Evolutionary conservation across 1,140 invertebrate species (phyloP).

Genomic region (Eriocheir sinensis): DNA sequence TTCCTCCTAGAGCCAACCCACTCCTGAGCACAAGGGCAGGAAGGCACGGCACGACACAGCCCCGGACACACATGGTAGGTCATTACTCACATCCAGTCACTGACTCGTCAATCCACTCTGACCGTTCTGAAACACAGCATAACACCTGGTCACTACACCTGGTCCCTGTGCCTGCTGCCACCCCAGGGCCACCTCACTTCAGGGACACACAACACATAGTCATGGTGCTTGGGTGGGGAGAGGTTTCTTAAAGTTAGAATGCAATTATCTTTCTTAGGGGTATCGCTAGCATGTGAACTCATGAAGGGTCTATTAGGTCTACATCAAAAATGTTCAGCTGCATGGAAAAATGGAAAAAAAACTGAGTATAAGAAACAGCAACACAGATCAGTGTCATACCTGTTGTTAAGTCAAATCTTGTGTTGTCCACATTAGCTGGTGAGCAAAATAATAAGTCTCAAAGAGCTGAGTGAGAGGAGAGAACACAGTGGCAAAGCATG

Average conservation of each 20-base stretch:
- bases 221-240: background rate
- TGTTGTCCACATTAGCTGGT: background rate
- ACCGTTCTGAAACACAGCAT: slow-evolving; percentile 73
- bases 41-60: background rate
- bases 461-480: background rate
- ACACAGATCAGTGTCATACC: background rate
- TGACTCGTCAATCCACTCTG: slow-evolving; percentile 76
- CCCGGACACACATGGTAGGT: slow-evolving; percentile 29
- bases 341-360: background rate
- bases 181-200: background rate
- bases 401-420: background rate
- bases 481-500: background rate
- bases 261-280: too few relatives aligned
- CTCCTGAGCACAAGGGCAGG: slow-evolving; percentile 8
- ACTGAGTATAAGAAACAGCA: background rate
- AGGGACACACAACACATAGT: background rate
- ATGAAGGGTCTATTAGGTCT: background rate
- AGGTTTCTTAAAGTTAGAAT: too few relatives aligned
- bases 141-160: slow-evolving; percentile 63
- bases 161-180: background rate
- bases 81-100: slow-evolving; percentile 75
- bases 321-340: slow-evolving; percentile 9
- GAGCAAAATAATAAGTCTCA: background rate
- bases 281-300: slow-evolving; percentile 1
- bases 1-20: background rate